Base-by-base conservation (phyloP, 2,113 vertebrate species). In the Piaya cayana region DNA sequence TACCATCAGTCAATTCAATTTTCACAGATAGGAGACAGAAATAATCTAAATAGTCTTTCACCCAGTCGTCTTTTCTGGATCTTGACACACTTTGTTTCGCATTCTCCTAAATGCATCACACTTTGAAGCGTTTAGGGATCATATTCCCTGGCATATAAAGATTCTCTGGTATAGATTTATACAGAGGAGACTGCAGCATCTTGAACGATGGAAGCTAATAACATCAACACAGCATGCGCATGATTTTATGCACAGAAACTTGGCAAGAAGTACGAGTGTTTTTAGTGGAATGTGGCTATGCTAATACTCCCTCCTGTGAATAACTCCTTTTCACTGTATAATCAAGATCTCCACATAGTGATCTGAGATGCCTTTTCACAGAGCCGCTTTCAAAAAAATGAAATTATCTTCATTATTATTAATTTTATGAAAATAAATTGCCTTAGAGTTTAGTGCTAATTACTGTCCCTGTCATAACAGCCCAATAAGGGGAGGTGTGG, bases 321-420 rank as follows among this genome's bases (percentile, higher is more conserved):
- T 45, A 94, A 83, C 75, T 93, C 86, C 68, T 91, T 93, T 87
- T 43, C 94, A 75, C 86, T 77, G 67, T 64, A 93, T 93, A 96
- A 91, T 95, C 71, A 80, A 93, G 50, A 96, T 82, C 88, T 96
- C 94, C 89, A 88, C 6, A 22, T 79, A 60, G 81, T 21, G 15
- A 89, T 94, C 90, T 71, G 82, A 93, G 88, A 94, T 88, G 86
- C 81, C 72, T 96, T 82, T 95, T 83, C 82, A 76, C 81, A 95
- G 67, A 97, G 82, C 71, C 45, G 81, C 71, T 92, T 85, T 86
- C 63, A 86, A 91, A 95, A 91, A 95, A 97, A 94, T 79, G 56
- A 95, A 92, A 97, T 96, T 65, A 93, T 95, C 91, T 89, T 93
- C 82, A 95, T 96, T 96, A 95, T 96, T 97, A 94, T 86, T 94